A percentile compares a stretch with the other conserved stretches of the same genome.
Conservation (phyloP, 2,113 vertebrate genomes). For the Sylvicapra grimmia region DNA sequence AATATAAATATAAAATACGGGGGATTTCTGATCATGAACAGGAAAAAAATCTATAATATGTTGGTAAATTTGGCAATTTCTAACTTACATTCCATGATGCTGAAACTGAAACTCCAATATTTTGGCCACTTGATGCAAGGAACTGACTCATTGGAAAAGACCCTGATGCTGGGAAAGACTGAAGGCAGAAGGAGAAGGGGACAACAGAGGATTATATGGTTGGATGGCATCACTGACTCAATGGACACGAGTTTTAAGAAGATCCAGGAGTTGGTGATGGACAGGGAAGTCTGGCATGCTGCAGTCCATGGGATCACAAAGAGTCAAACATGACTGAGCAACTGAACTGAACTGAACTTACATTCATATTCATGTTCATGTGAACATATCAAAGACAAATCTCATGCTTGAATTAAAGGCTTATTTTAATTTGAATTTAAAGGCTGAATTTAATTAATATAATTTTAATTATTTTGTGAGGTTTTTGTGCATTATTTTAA, state of each 20-base stretch:
- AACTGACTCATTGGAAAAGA: neutral
- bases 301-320: neutral
- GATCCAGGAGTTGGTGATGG: neutral
- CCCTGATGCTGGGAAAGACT: neutral
- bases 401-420: neutral
- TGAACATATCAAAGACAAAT: neutral
- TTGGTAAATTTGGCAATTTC: neutral
- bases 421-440: neutral
- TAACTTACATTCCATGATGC: neutral
- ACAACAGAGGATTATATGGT: neutral
- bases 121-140: neutral
- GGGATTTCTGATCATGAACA: neutral
- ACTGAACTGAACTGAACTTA: neutral
- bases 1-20: neutral
- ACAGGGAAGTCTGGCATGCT: neutral
- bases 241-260: neutral
- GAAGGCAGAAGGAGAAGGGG: neutral
- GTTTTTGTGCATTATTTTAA: neutral
- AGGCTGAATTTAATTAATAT: neutral
- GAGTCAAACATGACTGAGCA: accelerated
- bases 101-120: neutral
- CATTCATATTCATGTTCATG: neutral
- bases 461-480: neutral
- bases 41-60: neutral
- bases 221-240: neutral